Base-by-base conservation (phyloP, 92 coral and sea anemone species). In the Muricea muricata region DNA sequence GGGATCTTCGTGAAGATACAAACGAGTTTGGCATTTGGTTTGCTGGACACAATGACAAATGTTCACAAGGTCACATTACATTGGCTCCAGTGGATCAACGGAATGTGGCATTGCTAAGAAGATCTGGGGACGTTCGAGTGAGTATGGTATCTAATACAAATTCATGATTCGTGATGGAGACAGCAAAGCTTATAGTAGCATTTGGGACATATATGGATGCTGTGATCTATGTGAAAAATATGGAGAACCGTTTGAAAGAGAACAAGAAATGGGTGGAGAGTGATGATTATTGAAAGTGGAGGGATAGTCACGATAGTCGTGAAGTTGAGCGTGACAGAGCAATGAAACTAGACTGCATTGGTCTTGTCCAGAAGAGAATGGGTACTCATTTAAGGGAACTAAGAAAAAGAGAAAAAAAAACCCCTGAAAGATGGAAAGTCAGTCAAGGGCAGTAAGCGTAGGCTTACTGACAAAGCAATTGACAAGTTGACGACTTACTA, bases 141-240 rank as follows among this genome's bases (percentile, higher is more conserved):
- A 25, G 15, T 58, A 57, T 31, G 47, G 80, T 41, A 35, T 85
- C 42, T 78, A 67, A 18, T 89, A 57, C 55, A 89, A 89, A 34
- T 89, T 17, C 23, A 84, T 89, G 92, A 47, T 89, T 17, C 71
- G 86, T n/a, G 89, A 89, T 71, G 92, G 87, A 0, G 84, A 89
- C 58, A 77, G 82, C 26, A 89, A 47, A n/a, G 21, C 80, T 12
- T 72, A 85, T 40, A 34, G 37, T 40, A 0, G 58, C 31, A 85
- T 89, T 5, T 89, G 89, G 92, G 68, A 80, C 39, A 50, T 31
- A 7, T 79, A 85, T 80, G 84, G 84, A 10, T 35, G 65, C 56
- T 89, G 87, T 79, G 87, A 85, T 34, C 75, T 24, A 3, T 85
- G 92, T 75, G 82, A 21, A 21, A 70, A 85, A 80, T 21, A 75